Percentiles rank a stretch among this genome's conserved stretches.
Conservation (phyloP, 2,888 invertebrate species). For the Acanthacorydalis orientalis region DNA sequence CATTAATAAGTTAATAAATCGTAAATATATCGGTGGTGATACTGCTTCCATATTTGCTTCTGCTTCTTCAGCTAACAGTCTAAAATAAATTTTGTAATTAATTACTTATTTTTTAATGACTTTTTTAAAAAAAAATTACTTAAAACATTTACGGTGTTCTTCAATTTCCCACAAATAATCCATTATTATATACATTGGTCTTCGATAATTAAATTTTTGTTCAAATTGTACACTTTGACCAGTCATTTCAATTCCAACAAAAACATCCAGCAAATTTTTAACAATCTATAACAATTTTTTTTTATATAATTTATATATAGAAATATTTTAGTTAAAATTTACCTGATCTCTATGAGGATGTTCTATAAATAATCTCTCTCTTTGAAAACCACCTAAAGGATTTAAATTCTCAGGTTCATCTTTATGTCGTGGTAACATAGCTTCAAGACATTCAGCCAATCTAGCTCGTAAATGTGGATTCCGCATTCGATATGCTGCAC, state of each 20-base stretch:
- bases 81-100: conserved; percentile 19
- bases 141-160: conserved; percentile 60
- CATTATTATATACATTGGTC: conserved; percentile 90
- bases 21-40: conserved; percentile 77
- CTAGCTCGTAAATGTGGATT: conserved; percentile 88
- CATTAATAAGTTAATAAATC: conserved; percentile 90
- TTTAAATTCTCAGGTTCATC: conserved; percentile 32
- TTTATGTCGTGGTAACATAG: conserved; percentile 57
- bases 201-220: conserved; percentile 90
- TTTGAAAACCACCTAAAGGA: conserved; percentile 34
- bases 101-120: not conserved
- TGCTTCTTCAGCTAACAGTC: conserved; percentile 60
- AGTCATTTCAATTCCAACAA: conserved; percentile 96
- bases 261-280: conserved; percentile 68
- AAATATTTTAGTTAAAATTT: conserved; percentile 9
- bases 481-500: conserved; percentile 58
- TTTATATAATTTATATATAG: conserved; percentile 6
- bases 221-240: conserved; percentile 92
- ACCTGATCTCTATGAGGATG: conserved; percentile 60
- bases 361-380: conserved; percentile 56
- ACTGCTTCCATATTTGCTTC: conserved; percentile 79
- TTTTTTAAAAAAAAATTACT: conserved; percentile 31
- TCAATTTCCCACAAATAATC: conserved; percentile 77
- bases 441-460: conserved; percentile 77
- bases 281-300: conserved; percentile 42